Evolutionary conservation across 2,888 invertebrate species (phyloP).

Genomic region (Stictocephala bisonia): DNA sequence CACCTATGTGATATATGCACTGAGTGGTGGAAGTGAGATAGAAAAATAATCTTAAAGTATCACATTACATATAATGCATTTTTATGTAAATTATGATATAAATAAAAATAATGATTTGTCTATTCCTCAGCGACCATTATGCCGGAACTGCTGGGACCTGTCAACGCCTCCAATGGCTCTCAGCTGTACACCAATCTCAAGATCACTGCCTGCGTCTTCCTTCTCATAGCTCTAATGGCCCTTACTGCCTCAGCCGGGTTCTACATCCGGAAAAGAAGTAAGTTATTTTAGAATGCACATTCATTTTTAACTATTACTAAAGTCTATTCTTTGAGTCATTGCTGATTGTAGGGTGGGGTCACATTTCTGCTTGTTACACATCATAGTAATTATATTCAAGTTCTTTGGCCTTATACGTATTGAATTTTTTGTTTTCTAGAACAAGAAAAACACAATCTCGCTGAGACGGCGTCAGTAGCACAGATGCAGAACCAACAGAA

Average conservation of each 20-base stretch:
- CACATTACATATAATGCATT: too few species aligned
- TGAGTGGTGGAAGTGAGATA: too few species aligned
- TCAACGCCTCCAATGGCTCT: constrained; percentile 74
- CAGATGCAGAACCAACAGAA: constrained; percentile 85
- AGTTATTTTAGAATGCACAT: constrained; percentile 64
- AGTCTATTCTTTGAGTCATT: too few species aligned
- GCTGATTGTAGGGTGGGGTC: too few species aligned
- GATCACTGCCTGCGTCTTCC: constrained; percentile 71
- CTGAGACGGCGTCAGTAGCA: constrained; percentile 81
- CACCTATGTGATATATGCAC: too few species aligned
- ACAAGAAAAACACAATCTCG: constrained; percentile 67
- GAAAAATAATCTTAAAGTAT: too few species aligned
- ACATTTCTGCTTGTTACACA: too few species aligned
- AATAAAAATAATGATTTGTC: constrained; percentile 10
- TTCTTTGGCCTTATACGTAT: too few species aligned
- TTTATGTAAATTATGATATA: too few species aligned
- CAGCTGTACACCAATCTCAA: constrained; percentile 75
- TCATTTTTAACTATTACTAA: too few species aligned
- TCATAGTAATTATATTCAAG: too few species aligned
- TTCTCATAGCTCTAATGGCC: constrained; percentile 75
- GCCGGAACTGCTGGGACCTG: constrained; percentile 75
- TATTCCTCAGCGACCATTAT: constrained; percentile 68
- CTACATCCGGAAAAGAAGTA: constrained; percentile 77
- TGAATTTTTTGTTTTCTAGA: constrained; percentile 28
- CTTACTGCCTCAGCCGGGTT: constrained; percentile 76